Evolutionary conservation across 2,797 vertebrate species (phyloP).

Genomic region (Mionectes olivaceus): DNA sequence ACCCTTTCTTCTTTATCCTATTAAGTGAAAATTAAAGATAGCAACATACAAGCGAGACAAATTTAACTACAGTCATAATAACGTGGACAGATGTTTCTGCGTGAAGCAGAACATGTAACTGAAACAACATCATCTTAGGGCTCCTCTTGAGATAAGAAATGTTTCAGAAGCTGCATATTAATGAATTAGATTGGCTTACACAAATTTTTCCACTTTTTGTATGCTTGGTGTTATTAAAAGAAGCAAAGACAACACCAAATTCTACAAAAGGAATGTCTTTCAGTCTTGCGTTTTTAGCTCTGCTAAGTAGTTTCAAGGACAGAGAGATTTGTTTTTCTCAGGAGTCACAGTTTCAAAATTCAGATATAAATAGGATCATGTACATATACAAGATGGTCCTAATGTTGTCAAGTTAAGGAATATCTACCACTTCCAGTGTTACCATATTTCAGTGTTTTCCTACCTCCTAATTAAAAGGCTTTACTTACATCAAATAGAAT

Average conservation of each 20-base stretch:
- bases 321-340: not conserved
- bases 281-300: not conserved
- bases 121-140: not conserved
- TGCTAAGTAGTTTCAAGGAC: not conserved
- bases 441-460: not conserved
- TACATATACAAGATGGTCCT: accelerated
- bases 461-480: not conserved
- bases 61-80: not conserved
- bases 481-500: not conserved
- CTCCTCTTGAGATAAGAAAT: not conserved
- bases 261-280: not conserved
- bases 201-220: not conserved
- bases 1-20: not conserved
- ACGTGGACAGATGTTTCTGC: not conserved
- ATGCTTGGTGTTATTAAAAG: not conserved
- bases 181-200: not conserved
- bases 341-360: not conserved
- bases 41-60: not conserved
- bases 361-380: not conserved
- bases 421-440: not conserved
- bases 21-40: not conserved
- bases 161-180: not conserved
- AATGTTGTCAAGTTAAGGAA: not conserved
- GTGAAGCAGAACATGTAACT: not conserved
- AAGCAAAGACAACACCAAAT: not conserved